Evolutionary conservation across 2,797 vertebrate species (phyloP).

Genomic region (Argentina silus): DNA sequence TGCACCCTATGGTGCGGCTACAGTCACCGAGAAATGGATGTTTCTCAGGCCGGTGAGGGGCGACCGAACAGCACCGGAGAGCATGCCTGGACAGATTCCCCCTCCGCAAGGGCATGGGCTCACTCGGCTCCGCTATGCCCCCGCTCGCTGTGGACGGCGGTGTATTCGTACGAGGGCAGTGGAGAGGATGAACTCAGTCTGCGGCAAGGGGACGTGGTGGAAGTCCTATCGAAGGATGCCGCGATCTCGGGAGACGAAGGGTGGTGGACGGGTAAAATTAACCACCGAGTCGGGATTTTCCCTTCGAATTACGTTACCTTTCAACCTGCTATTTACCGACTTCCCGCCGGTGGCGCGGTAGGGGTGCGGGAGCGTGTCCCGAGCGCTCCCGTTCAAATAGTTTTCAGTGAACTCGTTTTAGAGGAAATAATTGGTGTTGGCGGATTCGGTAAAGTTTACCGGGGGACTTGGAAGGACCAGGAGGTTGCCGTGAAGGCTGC

Average conservation of each 20-base stretch:
- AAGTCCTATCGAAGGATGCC: conserved; percentile 88
- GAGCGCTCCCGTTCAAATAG: conserved; percentile 81
- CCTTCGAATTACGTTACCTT: conserved; percentile 87
- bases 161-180: conserved; percentile 87
- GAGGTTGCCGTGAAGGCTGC: conserved; percentile 96
- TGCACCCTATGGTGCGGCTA: conserved; percentile 83
- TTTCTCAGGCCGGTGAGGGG: conserved; percentile 82
- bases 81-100: conserved; percentile 71
- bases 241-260: conserved; percentile 89
- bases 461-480: conserved; percentile 89
- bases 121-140: conserved; percentile 79
- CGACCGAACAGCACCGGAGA: conserved; percentile 58
- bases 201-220: conserved; percentile 85
- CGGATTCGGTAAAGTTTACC: conserved; percentile 94
- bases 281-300: conserved; percentile 87
- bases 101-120: conserved; percentile 63
- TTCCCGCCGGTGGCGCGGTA: conserved; percentile 60
- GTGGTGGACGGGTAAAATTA: conserved; percentile 91
- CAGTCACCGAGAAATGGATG: conserved; percentile 83
- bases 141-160: conserved; percentile 85
- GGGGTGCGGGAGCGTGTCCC: conserved; percentile 69
- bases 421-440: conserved; percentile 94
- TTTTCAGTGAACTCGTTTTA: conserved; percentile 86
- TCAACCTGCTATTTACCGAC: conserved; percentile 77
- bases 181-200: conserved; percentile 90